Conservation (phyloP, 2,797 vertebrate genomes). For the Galago senegalensis region DNA sequence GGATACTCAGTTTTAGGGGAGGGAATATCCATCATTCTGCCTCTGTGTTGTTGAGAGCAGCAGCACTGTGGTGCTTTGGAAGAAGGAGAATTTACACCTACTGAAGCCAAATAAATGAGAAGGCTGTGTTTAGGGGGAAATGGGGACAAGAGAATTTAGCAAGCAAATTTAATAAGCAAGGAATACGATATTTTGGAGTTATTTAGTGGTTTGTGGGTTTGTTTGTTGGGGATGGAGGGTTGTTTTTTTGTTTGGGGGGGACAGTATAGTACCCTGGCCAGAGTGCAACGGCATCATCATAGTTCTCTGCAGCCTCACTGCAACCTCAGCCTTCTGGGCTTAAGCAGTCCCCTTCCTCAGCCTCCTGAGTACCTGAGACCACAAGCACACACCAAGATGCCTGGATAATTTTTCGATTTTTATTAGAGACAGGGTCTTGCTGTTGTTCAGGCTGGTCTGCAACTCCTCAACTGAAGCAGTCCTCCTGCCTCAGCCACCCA, state of each 20-base stretch:
- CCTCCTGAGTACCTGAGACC: neutral
- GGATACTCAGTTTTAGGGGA: neutral
- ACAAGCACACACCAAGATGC: neutral
- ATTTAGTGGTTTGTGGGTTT: neutral
- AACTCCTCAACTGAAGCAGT: neutral
- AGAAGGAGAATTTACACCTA: neutral
- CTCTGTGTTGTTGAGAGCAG: neutral
- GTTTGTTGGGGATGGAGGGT: no score
- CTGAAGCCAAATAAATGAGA: neutral
- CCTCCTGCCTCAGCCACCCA: neutral
- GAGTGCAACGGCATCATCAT: neutral
- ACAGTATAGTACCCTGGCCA: neutral
- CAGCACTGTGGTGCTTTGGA: neutral
- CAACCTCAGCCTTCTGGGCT: neutral
- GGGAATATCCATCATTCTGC: neutral
- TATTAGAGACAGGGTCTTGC: neutral
- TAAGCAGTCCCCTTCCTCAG: no score
- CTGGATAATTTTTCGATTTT: neutral
- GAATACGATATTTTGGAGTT: neutral
- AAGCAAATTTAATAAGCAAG: neutral
- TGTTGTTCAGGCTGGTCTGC: neutral
- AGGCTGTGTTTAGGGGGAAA: neutral
- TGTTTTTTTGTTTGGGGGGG: neutral
- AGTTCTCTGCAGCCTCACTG: neutral
- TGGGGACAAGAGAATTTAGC: neutral